These are phyloP conservation scores for Montifringilla adamsi DNA, from an alignment of 2,113 vertebrate species.

Conservation along the genomic window DNA sequence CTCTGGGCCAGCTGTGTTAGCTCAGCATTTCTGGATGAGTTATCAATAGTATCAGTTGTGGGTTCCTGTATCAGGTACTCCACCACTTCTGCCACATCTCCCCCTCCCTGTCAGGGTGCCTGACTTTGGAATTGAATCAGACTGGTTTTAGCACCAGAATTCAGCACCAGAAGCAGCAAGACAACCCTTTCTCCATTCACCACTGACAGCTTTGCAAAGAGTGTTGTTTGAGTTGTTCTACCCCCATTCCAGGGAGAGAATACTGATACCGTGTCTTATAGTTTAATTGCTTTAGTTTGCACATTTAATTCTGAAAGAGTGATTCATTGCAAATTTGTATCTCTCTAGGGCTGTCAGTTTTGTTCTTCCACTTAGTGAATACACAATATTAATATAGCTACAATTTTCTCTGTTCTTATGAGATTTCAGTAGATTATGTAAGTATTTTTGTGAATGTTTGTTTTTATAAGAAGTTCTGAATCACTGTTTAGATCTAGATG, in stretches of 20 bases:
- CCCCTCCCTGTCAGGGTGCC: neutral
- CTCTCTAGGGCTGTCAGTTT: neutral
- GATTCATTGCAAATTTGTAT: neutral
- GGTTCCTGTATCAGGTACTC: too few relatives aligned
- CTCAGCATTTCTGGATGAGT: neutral
- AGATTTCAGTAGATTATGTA: neutral
- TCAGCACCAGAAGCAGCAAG: neutral
- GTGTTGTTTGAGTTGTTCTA: neutral
- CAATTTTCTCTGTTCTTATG: neutral
- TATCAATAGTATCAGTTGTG: neutral
- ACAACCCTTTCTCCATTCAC: neutral
- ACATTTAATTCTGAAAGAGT: slow-evolving; percentile 36
- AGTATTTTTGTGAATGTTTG: neutral
- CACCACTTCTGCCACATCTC: neutral
- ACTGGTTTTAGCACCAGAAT: neutral
- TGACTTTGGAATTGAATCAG: neutral
- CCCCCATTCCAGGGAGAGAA: neutral
- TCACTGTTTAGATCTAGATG: neutral
- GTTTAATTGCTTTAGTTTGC: slow-evolving; percentile 39
- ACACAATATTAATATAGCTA: neutral
- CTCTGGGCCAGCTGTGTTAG: neutral
- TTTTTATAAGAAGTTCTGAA: neutral
- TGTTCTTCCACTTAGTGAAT: neutral
- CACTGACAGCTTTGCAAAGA: neutral
- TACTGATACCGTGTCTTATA: neutral